Conservation (phyloP, 2,888 invertebrate genomes). For the Cataglyphis albicans region DNA sequence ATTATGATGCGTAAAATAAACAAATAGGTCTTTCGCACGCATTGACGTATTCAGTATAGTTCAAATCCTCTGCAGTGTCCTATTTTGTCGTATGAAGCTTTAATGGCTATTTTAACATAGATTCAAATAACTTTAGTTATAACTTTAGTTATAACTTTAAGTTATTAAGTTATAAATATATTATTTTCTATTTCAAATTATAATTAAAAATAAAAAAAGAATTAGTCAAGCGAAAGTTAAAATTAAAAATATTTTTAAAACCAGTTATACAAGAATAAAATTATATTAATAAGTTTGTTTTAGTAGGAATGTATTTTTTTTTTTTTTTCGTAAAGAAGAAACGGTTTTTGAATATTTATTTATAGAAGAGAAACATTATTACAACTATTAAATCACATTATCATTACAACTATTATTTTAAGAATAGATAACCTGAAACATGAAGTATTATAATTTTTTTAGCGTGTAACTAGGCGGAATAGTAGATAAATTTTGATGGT, state of each 20-base stretch:
- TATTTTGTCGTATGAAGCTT: conserved; percentile 20
- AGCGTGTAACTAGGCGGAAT: not conserved
- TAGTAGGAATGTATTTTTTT: not conserved
- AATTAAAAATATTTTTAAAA: not conserved
- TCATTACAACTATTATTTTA: conserved; percentile 3
- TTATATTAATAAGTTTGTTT: not conserved
- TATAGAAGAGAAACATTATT: not conserved
- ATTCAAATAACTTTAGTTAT: not conserved
- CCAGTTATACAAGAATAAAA: not conserved
- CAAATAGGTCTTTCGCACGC: conserved; percentile 46
- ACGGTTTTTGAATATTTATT: not conserved
- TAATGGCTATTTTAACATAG: not conserved
- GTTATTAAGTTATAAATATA: not conserved
- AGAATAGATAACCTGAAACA: not conserved
- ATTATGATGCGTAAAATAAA: conserved; percentile 55
- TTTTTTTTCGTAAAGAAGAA: not conserved
- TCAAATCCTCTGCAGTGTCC: conserved; percentile 36
- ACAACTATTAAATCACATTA: conserved; percentile 4
- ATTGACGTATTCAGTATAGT: conserved; percentile 15
- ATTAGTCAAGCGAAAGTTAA: not conserved
- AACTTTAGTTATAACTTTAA: not conserved
- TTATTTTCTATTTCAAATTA: not conserved
- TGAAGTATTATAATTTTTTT: conserved; percentile 16
- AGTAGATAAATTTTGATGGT: conserved; percentile 60
- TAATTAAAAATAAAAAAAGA: not conserved